phyloP scores from a whole-genome alignment of 2,113 vertebrate species.

The Castor canadensis region DNA sequence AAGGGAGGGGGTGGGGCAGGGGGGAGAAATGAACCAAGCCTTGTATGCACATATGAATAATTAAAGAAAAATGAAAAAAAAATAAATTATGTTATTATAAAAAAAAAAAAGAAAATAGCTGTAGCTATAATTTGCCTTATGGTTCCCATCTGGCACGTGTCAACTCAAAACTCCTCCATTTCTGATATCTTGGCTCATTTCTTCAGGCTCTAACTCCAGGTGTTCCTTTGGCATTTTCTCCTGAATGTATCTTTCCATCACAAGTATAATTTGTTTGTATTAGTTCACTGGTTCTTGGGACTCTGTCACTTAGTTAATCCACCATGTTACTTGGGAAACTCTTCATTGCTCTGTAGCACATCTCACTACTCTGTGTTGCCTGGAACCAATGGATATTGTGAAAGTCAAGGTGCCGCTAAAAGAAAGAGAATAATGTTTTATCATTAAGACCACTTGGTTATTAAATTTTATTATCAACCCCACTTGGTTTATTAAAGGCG shows the following conservation, averaged over 20 bases:
- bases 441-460: background rate
- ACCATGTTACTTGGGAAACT: background rate
- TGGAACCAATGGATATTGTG: background rate
- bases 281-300: background rate
- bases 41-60: too few relatives aligned
- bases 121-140: conserved; percentile 7
- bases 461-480: background rate
- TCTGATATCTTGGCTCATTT: conserved; percentile 21
- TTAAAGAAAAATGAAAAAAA: too few relatives aligned
- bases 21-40: too few relatives aligned
- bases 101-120: conserved; percentile 33
- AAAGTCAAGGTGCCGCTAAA: conserved; percentile 9
- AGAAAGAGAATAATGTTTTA: background rate
- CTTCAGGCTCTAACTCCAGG: conserved; percentile 6
- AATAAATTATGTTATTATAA: too few relatives aligned
- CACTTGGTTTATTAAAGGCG: background rate
- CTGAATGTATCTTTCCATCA: background rate
- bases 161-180: background rate
- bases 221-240: conserved; percentile 15
- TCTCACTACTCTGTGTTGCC: background rate
- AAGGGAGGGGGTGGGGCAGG: too few relatives aligned
- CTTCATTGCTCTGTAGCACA: background rate
- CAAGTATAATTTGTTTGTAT: background rate
- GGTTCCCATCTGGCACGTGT: background rate
- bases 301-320: background rate